A percentile compares a stretch with the other conserved stretches of the same genome.
phyloP scores from a whole-genome alignment of 2,113 vertebrate species.

The Amphiprion ocellaris region DNA sequence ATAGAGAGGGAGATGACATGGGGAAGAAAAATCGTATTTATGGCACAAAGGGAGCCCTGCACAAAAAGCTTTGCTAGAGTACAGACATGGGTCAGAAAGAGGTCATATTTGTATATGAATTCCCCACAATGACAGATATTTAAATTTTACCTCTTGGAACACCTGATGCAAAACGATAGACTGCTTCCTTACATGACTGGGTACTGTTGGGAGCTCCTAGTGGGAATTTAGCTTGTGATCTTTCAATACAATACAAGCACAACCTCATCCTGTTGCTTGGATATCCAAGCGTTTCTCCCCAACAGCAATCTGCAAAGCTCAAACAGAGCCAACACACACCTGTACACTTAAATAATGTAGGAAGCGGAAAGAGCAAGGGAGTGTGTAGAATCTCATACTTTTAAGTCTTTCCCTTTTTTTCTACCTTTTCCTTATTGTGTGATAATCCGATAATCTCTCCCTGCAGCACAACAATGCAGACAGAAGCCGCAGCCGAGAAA shows the following conservation, averaged over 20 bases:
- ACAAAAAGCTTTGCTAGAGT: background rate
- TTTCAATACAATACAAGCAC: background rate
- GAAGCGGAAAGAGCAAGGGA: background rate
- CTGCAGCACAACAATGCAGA: constrained; percentile 59
- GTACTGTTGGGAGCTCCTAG: background rate
- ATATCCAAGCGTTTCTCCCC: background rate
- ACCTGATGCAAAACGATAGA: background rate
- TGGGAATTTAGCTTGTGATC: background rate
- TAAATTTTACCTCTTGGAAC: background rate
- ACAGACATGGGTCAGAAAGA: constrained; percentile 16
- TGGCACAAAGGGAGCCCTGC: constrained; percentile 4
- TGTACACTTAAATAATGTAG: constrained; percentile 1
- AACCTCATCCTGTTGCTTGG: background rate
- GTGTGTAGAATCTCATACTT: constrained; percentile 32
- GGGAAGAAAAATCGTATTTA: constrained; percentile 25
- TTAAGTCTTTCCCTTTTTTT: constrained; percentile 19
- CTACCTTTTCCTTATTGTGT: constrained; percentile 40
- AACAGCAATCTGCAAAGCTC: constrained; percentile 23
- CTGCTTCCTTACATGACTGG: background rate
- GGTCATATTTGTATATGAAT: constrained; percentile 8
- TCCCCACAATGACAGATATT: background rate
- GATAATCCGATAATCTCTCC: constrained; percentile 77
- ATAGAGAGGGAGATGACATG: constrained; percentile 33
- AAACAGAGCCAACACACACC: constrained; percentile 16
- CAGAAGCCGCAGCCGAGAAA: constrained; percentile 43